Evolutionary conservation across 2,797 vertebrate genomes (phyloP).

Genomic region (Acipenser transmontanus): DNA sequence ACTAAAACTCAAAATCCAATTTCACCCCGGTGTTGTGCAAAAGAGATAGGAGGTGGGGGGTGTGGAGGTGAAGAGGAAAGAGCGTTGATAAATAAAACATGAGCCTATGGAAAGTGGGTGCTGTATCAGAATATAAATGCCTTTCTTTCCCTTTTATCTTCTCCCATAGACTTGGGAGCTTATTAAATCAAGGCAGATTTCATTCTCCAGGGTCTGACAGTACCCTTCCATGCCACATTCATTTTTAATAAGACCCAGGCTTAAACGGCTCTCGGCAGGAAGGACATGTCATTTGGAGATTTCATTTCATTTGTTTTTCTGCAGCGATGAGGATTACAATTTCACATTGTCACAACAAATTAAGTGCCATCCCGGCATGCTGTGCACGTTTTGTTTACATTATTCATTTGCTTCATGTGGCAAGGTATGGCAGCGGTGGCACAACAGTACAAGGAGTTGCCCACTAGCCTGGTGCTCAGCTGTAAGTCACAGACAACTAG

Average conservation of each 20-base stretch:
- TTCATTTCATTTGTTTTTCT: background rate
- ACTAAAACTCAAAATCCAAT: too few species aligned
- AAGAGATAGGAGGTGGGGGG: too few species aligned
- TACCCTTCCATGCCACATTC: background rate
- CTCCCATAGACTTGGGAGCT: constrained; percentile 50
- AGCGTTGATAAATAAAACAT: constrained; percentile 69
- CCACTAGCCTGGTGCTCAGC: too few species aligned
- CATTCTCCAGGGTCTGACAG: too few species aligned
- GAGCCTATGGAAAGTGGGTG: constrained; percentile 60
- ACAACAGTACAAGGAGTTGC: background rate
- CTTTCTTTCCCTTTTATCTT: constrained; percentile 69
- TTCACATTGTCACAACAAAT: constrained; percentile 4
- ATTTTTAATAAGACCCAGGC: constrained; percentile 2
- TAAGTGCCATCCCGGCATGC: background rate
- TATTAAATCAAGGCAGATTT: too few species aligned
- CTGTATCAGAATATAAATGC: constrained; percentile 75
- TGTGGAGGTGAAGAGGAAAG: constrained; percentile 1
- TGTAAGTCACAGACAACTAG: too few species aligned
- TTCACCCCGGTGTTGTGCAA: too few species aligned
- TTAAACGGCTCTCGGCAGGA: background rate
- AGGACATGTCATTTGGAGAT: background rate
- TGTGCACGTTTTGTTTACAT: background rate
- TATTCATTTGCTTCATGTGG: too few species aligned
- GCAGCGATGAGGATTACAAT: background rate
- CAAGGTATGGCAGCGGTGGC: background rate